These are phyloP conservation scores for Lasioglossum villosulum DNA, from an alignment of 2,888 invertebrate genomes.

Conservation along the genomic window DNA sequence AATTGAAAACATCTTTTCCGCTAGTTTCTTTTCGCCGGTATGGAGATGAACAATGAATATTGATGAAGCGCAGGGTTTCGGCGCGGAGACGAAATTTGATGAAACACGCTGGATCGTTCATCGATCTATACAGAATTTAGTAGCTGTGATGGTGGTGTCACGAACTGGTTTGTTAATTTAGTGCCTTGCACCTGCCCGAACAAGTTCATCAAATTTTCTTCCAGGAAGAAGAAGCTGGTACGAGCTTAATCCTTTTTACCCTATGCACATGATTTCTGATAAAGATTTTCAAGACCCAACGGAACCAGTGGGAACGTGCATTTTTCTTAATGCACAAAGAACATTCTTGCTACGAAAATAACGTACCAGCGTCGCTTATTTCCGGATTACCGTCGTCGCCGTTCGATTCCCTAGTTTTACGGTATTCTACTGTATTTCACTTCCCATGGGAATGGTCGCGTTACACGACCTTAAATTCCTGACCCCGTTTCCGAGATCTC, in stretches of 20 bases:
- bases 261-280: background rate
- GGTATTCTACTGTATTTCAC: background rate
- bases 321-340: background rate
- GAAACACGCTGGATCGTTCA: background rate
- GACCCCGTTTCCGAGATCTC: background rate
- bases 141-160: background rate
- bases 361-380: background rate
- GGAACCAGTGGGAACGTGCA: no score
- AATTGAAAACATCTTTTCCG: background rate
- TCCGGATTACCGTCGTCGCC: background rate
- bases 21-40: background rate
- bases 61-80: background rate
- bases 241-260: background rate
- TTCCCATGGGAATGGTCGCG: background rate
- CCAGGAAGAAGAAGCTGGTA: background rate
- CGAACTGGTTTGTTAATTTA: background rate
- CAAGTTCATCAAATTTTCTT: background rate
- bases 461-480: slow-evolving; percentile 7
- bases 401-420: background rate
- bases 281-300: no score
- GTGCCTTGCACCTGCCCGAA: background rate
- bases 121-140: background rate
- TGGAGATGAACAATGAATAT: slow-evolving; percentile 5
- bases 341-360: background rate
- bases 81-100: background rate